phyloP scores from a whole-genome alignment of 2,888 invertebrate species.

The Onchidella celtica region DNA sequence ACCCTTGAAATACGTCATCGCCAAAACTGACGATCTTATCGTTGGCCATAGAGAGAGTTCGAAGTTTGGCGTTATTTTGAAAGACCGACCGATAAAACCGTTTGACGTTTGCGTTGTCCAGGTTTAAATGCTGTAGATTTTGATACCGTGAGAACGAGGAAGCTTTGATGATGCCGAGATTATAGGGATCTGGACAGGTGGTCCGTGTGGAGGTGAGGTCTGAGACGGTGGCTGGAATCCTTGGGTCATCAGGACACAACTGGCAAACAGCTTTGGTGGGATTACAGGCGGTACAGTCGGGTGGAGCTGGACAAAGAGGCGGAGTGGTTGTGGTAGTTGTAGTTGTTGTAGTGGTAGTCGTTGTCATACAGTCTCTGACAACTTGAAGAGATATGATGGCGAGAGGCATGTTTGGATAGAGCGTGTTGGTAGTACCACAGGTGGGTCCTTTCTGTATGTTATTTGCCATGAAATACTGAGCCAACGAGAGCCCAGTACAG shows the following conservation, averaged over 20 bases:
- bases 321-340: slow-evolving; percentile 8
- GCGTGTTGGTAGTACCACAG: slow-evolving; percentile 54
- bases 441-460: slow-evolving; percentile 42
- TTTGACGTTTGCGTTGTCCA: not conserved
- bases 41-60: slow-evolving; percentile 4
- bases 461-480: slow-evolving; percentile 22
- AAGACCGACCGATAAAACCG: not conserved
- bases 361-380: not conserved
- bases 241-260: not conserved
- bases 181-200: not conserved
- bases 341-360: slow-evolving; percentile 17
- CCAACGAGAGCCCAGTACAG: slow-evolving; percentile 65
- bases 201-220: not conserved
- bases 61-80: slow-evolving; percentile 5
- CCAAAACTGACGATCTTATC: not conserved
- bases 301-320: not conserved
- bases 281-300: slow-evolving; percentile 2
- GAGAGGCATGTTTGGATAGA: not conserved
- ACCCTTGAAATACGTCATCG: not conserved
- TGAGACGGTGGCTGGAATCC: not conserved
- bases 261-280: not conserved
- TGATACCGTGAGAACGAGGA: slow-evolving; percentile 3
- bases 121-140: not conserved
- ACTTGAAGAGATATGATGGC: not conserved
- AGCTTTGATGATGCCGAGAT: not conserved